Conservation (phyloP, 2,888 invertebrate genomes). For the Xylocampa areola region DNA sequence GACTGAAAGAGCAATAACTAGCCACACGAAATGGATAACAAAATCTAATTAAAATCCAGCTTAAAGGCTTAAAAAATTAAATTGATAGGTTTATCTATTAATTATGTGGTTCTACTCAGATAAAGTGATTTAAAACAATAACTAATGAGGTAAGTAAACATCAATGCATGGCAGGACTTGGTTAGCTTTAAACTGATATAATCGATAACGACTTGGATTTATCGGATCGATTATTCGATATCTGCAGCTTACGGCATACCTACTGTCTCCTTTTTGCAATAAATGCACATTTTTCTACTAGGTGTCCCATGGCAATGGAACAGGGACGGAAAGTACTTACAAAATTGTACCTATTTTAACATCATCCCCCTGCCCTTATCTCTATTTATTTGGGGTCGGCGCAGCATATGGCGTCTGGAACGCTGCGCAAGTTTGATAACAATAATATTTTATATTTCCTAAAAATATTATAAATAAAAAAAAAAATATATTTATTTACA, state of each 20-base stretch:
- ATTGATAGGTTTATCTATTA: background rate
- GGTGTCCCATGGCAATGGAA: too few relatives aligned
- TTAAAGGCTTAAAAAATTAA: background rate
- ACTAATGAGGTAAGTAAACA: slow-evolving; percentile 27
- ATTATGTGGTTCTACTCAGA: background rate
- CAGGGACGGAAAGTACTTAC: too few relatives aligned
- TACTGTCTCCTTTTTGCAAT: slow-evolving; percentile 6
- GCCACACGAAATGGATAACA: background rate
- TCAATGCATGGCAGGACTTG: slow-evolving; percentile 10
- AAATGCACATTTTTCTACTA: slow-evolving; percentile 21
- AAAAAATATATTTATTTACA: too few relatives aligned
- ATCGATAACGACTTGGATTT: background rate
- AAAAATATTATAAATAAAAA: too few relatives aligned
- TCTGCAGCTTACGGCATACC: too few relatives aligned
- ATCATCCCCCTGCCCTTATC: too few relatives aligned
- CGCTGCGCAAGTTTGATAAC: too few relatives aligned
- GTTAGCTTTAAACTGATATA: background rate
- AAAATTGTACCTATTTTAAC: too few relatives aligned
- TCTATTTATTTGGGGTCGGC: too few relatives aligned
- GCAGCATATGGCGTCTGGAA: too few relatives aligned
- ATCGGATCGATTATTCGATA: slow-evolving; percentile 3
- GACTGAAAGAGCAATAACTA: too few relatives aligned
- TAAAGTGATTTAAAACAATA: background rate
- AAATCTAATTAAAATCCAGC: background rate
- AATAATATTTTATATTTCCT: too few relatives aligned